Evolutionary conservation across 2,797 vertebrate genomes (phyloP).

Genomic region (Bradypodion pumilum): DNA sequence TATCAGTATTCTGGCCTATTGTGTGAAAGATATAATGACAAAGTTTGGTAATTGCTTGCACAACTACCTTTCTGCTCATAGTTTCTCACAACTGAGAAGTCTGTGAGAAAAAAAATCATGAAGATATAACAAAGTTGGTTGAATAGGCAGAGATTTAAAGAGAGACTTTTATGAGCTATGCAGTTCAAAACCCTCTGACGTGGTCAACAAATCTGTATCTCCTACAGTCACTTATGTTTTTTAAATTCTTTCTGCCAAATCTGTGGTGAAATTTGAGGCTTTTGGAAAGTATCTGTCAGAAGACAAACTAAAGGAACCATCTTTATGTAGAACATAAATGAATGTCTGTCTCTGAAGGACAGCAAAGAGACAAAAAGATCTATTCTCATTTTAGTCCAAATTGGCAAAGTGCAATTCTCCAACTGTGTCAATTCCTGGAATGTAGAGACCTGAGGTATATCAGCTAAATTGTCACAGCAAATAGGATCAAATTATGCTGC

Average conservation of each 20-base stretch:
- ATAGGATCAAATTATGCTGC: constrained; percentile 49
- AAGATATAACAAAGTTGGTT: background rate
- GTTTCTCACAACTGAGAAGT: background rate
- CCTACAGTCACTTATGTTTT: background rate
- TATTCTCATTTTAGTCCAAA: background rate
- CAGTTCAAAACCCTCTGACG: background rate
- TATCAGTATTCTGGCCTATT: too few species aligned
- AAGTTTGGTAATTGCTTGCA: too few species aligned
- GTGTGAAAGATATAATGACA: too few species aligned
- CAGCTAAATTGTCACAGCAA: constrained; percentile 46
- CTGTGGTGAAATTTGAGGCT: background rate
- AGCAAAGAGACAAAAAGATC: background rate
- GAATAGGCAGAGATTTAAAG: background rate
- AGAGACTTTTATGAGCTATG: background rate
- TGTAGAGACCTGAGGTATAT: constrained; percentile 33
- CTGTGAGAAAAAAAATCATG: background rate
- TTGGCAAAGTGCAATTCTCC: constrained; percentile 8
- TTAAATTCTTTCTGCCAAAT: background rate
- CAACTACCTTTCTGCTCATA: too few species aligned
- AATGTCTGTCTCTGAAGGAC: fast-evolving
- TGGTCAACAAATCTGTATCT: background rate
- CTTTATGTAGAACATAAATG: fast-evolving
- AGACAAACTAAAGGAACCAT: background rate
- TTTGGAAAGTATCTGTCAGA: background rate
- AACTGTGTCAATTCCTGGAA: background rate